Conservation (phyloP, 2,113 vertebrate genomes). For the Anarhynchus alexandrinus region DNA sequence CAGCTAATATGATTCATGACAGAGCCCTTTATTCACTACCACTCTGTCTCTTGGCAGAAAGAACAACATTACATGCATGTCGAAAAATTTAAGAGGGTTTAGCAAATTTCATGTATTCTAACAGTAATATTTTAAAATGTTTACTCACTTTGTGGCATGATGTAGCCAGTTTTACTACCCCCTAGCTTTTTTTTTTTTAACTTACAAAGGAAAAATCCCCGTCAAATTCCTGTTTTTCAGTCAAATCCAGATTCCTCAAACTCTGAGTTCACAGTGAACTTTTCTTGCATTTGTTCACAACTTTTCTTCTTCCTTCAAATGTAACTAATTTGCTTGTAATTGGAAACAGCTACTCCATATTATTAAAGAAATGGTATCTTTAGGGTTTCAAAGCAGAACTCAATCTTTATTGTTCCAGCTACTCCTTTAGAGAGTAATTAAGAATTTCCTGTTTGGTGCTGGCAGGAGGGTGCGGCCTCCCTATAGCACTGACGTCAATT, state of each 20-base stretch:
- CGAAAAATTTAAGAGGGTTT: constrained; percentile 42
- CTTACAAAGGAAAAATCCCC: not conserved
- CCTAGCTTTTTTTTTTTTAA: not conserved
- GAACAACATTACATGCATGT: constrained; percentile 2
- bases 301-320: not conserved
- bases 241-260: not conserved
- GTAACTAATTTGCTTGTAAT: not conserved
- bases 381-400: constrained; percentile 25
- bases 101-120: not conserved
- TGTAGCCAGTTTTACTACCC: not conserved
- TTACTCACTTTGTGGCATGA: constrained; percentile 1
- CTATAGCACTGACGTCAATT: constrained; percentile 21
- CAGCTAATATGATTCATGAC: not conserved
- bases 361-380: not conserved
- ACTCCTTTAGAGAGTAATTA: constrained; percentile 62
- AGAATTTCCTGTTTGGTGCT: constrained; percentile 61
- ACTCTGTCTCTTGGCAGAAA: constrained; percentile 26
- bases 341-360: not conserved
- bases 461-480: constrained; percentile 50
- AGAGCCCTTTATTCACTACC: not conserved
- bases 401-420: constrained; percentile 30
- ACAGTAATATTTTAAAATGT: constrained; percentile 1
- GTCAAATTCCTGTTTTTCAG: not conserved
- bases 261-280: not conserved
- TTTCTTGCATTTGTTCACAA: not conserved